Evolutionary conservation across 2,888 invertebrate genomes (phyloP), one percentile per base, ranked within the genome.

Genomic region (Bombylius major): DNA sequence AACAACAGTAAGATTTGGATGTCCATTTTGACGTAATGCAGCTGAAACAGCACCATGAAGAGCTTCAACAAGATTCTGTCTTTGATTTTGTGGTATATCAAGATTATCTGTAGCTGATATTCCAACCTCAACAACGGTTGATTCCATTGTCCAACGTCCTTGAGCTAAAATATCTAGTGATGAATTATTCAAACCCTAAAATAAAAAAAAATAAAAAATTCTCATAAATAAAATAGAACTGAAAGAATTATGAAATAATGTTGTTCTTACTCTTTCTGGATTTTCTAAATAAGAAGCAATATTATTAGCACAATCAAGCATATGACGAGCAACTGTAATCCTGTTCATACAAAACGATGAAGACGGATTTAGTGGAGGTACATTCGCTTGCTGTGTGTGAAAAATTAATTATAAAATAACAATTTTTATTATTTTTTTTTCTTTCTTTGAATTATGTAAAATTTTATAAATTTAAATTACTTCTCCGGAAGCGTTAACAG

Each of bases 141-240:
- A 75, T 56, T 75, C 75, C 75, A 75, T 74, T 31, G 75, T 75
- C 69, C 73, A 75, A 51, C 72, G 71, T 1, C 73, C 73, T n/a
- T 73, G 74, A 44, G 73, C 69, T 59, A 75, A 63, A 48, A 75
- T 73, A 59, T 75, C 75, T 62, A 75, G 63, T 0, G 73, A 67
- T 36, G 70, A 66, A 60, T 73, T 75, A 57, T 75, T 73, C 4
- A 75, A 63, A n/a, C 75, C 75, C 63, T 71, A 39, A 53, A 56
- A 45, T 50, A 50, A 48, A 48, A 13, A 44, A 12, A 33, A 44
- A 54, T 14, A 45, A 32, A 39, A 14, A 48, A 4, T 39, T 39
- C 39, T 44, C 32, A 42, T 39, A 36, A 13, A 23, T 23, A 23
- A 23, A 23, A 23, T 3, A 23, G 23, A 23, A 23, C 23, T 23